Evolutionary conservation across 2,888 invertebrate species (phyloP), one percentile per base, ranked within the genome.

Genomic region (Notocelia uddmanniana): DNA sequence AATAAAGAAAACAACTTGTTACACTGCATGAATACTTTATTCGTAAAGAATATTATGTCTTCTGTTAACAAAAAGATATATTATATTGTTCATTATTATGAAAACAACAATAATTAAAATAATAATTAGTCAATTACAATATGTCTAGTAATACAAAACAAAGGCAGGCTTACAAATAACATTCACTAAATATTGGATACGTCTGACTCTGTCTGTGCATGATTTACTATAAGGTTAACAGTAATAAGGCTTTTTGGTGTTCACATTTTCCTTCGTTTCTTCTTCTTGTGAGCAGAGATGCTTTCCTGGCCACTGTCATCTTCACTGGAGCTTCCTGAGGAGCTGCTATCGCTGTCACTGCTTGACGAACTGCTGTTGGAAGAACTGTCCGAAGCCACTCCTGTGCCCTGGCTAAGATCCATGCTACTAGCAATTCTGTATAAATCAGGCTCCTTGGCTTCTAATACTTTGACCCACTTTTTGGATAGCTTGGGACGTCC

Each of bases 401-500:
- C 98, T 0, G 98, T 98, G 55, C 97, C 96, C 84, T 96, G 95
- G 80, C 95, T 96, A 69, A 98, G 94, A 89, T 99, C 98, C 80
- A 98, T 97, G 80, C 95, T 94, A 80, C 97, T 97, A 3, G 98
- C 97, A 64, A 97, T 86, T 78, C 95, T 95, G 48, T 97, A 97
- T 74, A 98, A 88, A 37, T 97, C 96, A 3, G 97, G 96, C 77
- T 97, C 97, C 83, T 97, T 96, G 77, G 95, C 94, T 75, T 95
- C 94, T 62, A 96, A 88, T 50, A 95, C 94, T 84, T 95, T 95
- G 70, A 98, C 93, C 98, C 99, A 99, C 86, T 98, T 99, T 74
- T 96, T 96, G 6, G 99, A 98, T 45, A 99, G 94, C 89, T 99
- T 99, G 5, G 99, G 99, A 37, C 99, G 95, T 3, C 99, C 99